These are phyloP conservation scores for Festucalex cinctus DNA, from an alignment of 2,113 vertebrate genomes.

Conservation along the genomic window DNA sequence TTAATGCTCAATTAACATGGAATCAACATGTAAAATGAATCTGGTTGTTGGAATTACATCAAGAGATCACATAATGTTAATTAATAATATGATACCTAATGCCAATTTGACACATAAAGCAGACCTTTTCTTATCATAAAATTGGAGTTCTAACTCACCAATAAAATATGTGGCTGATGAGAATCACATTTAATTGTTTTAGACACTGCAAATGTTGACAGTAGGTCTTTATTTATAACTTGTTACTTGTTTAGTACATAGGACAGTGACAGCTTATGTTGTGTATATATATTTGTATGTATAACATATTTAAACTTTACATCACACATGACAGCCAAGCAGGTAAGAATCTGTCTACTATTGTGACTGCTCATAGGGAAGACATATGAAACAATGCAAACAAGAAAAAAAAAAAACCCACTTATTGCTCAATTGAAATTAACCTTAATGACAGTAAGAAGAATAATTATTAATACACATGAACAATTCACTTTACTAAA, in stretches of 20 bases:
- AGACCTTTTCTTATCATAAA: too few relatives aligned
- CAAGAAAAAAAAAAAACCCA: constrained; percentile 47
- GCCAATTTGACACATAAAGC: too few relatives aligned
- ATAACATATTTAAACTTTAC: constrained; percentile 66
- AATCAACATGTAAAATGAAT: too few relatives aligned
- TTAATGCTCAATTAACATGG: too few relatives aligned
- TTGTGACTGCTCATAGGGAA: constrained; percentile 53
- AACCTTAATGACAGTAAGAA: constrained; percentile 59
- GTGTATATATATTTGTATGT: constrained; percentile 61
- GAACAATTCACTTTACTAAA: constrained; percentile 52
- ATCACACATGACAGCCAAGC: constrained; percentile 63
- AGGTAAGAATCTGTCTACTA: constrained; percentile 58
- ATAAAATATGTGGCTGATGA: too few relatives aligned
- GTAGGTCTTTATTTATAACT: constrained; percentile 62
- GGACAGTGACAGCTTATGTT: constrained; percentile 65
- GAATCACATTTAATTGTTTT: not conserved
- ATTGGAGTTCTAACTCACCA: too few relatives aligned
- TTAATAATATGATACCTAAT: too few relatives aligned
- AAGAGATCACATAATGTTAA: too few relatives aligned
- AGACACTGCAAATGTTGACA: constrained; percentile 20
- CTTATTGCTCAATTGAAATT: constrained; percentile 77
- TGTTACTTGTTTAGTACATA: constrained; percentile 69
- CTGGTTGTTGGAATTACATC: too few relatives aligned
- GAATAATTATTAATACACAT: constrained; percentile 51
- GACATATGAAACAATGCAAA: constrained; percentile 56